A percentile compares a stretch with the other conserved stretches of the same genome.
Evolutionary conservation across 2,113 vertebrate species (phyloP).

Genomic region (Notothenia coriiceps): DNA sequence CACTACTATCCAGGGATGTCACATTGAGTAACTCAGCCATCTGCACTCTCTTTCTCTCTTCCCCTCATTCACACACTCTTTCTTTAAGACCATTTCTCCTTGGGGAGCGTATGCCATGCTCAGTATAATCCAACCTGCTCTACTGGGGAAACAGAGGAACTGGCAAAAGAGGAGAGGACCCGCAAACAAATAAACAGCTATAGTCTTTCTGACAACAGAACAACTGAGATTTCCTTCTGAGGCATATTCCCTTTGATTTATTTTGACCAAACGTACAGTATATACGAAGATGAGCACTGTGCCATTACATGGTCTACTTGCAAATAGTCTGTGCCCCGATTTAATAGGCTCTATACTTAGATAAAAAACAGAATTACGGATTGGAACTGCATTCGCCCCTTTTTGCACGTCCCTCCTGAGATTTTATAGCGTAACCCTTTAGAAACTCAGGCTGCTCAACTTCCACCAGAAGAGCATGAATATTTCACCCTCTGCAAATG

Average conservation of each 20-base stretch:
- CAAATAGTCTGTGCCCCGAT: slow-evolving; percentile 23
- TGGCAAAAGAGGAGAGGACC: slow-evolving; percentile 28
- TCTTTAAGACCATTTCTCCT: slow-evolving; percentile 69
- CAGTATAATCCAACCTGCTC: slow-evolving; percentile 73
- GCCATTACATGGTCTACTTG: slow-evolving; percentile 19
- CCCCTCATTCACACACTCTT: slow-evolving; percentile 30
- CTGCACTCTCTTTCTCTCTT: slow-evolving; percentile 44
- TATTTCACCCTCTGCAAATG: slow-evolving; percentile 72
- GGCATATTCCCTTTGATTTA: slow-evolving; percentile 1
- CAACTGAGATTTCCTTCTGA: too few species aligned
- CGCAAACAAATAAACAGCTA: slow-evolving; percentile 61
- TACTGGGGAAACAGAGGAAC: slow-evolving; percentile 52
- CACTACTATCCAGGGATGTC: slow-evolving; percentile 64
- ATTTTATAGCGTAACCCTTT: slow-evolving; percentile 49
- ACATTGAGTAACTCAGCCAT: slow-evolving; percentile 65
- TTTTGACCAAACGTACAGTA: slow-evolving; percentile 2
- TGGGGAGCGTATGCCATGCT: slow-evolving; percentile 67
- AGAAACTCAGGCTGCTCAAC: slow-evolving; percentile 60
- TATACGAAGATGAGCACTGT: neutral
- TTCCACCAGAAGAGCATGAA: slow-evolving; percentile 59
- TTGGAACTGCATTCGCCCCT: slow-evolving; percentile 38
- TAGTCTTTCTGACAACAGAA: slow-evolving; percentile 26
- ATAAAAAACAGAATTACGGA: slow-evolving; percentile 51
- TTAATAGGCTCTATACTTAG: slow-evolving; percentile 28
- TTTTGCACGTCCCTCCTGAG: slow-evolving; percentile 39